phyloP scores from a whole-genome alignment of 2,797 vertebrate species.

The Meriones psammophilus region DNA sequence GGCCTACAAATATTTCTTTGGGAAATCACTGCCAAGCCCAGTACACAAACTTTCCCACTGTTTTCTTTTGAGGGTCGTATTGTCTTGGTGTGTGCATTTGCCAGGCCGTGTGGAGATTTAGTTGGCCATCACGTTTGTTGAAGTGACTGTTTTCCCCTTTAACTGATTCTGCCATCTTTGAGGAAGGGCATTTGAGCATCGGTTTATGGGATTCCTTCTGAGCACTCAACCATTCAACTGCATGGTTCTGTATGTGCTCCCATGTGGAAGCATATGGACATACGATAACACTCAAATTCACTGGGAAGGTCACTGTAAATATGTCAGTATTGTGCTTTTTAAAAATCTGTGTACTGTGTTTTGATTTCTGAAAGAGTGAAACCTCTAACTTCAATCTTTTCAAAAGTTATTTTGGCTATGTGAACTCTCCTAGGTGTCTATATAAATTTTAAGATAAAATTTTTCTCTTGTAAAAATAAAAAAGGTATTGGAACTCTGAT shows the following conservation, averaged over 20 bases:
- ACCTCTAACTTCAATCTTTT: background rate
- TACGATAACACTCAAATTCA: background rate
- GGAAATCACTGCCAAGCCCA: background rate
- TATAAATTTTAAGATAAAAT: background rate
- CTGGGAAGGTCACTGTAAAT: background rate
- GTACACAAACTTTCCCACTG: background rate
- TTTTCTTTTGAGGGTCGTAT: background rate
- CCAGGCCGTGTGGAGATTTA: background rate
- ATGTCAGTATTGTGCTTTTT: background rate
- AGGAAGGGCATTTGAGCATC: slow-evolving; percentile 8
- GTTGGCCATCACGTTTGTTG: background rate
- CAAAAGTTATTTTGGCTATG: background rate
- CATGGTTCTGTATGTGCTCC: background rate
- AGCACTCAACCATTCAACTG: background rate
- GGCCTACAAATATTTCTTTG: background rate
- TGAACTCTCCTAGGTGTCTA: background rate
- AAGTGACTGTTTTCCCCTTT: background rate
- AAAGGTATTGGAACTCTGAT: background rate
- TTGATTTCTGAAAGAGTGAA: slow-evolving; percentile 3
- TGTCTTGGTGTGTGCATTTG: background rate
- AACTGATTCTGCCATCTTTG: background rate
- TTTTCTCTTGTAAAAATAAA: background rate
- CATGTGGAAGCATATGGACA: background rate
- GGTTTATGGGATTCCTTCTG: background rate
- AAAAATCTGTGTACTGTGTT: background rate